These are phyloP conservation scores for Onthophagus sagittarius DNA, from an alignment of 2,888 invertebrate species.

Conservation along the genomic window DNA sequence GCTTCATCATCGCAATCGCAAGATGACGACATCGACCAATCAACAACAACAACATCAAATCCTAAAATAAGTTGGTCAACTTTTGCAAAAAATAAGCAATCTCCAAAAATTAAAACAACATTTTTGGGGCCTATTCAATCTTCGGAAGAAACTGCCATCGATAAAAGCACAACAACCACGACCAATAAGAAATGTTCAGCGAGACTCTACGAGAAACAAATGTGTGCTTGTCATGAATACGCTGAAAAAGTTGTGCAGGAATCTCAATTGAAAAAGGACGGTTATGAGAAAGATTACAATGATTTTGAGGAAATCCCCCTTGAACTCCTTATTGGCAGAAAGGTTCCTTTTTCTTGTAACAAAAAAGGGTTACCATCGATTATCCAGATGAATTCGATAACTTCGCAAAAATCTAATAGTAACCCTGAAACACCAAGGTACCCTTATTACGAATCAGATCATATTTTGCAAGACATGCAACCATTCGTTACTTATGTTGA, in stretches of 20 bases:
- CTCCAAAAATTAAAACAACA: neutral
- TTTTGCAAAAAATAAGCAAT: conserved; percentile 2
- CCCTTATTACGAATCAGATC: neutral
- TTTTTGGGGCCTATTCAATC: neutral
- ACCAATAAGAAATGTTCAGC: neutral
- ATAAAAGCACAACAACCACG: neutral
- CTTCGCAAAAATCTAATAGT: neutral
- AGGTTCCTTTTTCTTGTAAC: neutral
- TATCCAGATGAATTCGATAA: neutral
- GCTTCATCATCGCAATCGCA: neutral
- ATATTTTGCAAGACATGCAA: neutral
- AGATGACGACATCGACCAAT: neutral
- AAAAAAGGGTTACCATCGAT: neutral
- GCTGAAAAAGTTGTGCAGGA: conserved; percentile 30
- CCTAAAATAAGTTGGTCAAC: conserved; percentile 9
- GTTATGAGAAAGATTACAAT: conserved; percentile 27
- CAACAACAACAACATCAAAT: neutral
- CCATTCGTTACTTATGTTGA: neutral
- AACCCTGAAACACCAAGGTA: neutral
- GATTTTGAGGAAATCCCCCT: conserved; percentile 34
- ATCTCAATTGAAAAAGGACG: conserved; percentile 29
- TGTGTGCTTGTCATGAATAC: conserved; percentile 28
- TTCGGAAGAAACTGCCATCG: neutral
- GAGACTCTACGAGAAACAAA: conserved; percentile 22
- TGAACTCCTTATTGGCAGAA: conserved; percentile 28